A percentile compares a stretch with the other conserved stretches of the same genome.
Conservation (phyloP, 2,888 invertebrate species). For the Eledona agricola region DNA sequence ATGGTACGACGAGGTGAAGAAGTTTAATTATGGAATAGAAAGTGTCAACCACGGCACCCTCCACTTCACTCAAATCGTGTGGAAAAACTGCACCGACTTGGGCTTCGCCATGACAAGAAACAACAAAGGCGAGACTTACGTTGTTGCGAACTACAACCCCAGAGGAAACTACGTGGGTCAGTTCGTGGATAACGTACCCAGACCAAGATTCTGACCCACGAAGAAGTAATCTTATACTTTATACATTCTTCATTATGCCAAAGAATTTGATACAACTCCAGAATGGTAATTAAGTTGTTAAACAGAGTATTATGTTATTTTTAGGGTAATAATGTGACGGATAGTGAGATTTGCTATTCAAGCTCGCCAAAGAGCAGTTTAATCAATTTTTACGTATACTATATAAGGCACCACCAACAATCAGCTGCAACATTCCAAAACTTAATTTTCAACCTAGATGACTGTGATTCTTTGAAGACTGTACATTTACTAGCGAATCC, state of each 20-base stretch:
- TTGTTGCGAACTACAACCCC: conserved; percentile 86
- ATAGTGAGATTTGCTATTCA: conserved; percentile 8
- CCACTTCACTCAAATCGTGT: conserved; percentile 71
- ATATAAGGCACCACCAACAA: conserved; percentile 4
- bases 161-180: conserved; percentile 82
- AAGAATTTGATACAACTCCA: conserved; percentile 28
- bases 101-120: conserved; percentile 78
- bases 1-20: conserved; percentile 70
- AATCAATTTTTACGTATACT: conserved; percentile 4
- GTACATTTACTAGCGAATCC: conserved; percentile 9
- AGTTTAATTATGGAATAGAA: conserved; percentile 64
- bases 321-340: too few species aligned
- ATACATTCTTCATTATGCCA: conserved; percentile 27
- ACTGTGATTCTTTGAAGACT: conserved; percentile 31
- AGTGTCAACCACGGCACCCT: conserved; percentile 64
- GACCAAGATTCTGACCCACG: conserved; percentile 59
- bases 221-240: conserved; percentile 27
- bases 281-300: conserved; percentile 8
- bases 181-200: conserved; percentile 74
- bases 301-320: too few species aligned
- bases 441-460: conserved; percentile 3
- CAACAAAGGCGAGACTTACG: conserved; percentile 80
- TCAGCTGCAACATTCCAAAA: conserved; percentile 5
- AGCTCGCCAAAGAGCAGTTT: conserved; percentile 17
- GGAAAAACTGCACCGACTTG: conserved; percentile 73